Base-by-base conservation (phyloP, 2,797 vertebrate species). In the Craterocephalus amniculus region DNA sequence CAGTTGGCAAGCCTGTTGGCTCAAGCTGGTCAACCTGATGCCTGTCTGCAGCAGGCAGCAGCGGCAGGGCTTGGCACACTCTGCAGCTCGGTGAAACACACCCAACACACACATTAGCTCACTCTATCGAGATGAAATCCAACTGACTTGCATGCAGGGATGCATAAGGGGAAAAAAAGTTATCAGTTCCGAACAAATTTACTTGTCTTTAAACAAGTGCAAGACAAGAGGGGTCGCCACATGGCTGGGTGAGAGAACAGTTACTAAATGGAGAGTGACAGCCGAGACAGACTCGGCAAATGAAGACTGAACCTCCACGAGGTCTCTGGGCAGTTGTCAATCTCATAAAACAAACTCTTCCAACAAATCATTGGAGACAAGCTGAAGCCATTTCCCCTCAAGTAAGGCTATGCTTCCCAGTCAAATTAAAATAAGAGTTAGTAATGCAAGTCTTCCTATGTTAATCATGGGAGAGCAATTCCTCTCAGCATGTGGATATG, bases 191-290 rank as follows among this genome's bases (percentile, higher is more conserved):
- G 63, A 40, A 43, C 12, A 48, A 14, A 59, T 67, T 16, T 22
- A 56, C 20, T 1, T 58, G 43, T 57, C 27, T 6, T 64, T 45
- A 68, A 66, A 68, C 26, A 48, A 72, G 60, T 65, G 40, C 14
- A 78, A 43, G 58, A 82, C 74, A 61, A 57, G 38, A 32, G 52
- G 58, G 40, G 76, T 49, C 40, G 68, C n/a, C 13, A 13, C 22
- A 31, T 31, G 14, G 52, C 20, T 11, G 11, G 13, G 64, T 69
- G 76, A 79, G 64, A 59, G 64, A 78, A 72, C 26, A 43, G 74
- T 59, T 70, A 56, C 65, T 62, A 76, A 83, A 91, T 87, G 49
- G 59, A 85, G 78, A 88, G 75, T 78, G 89, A 91, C 84, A 88
- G 78, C 29, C 36, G 38, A 67, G 73, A 84, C 57, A 78, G 85